Base-by-base conservation (phyloP, 2,113 vertebrate species). In the Ophiodon elongatus region DNA sequence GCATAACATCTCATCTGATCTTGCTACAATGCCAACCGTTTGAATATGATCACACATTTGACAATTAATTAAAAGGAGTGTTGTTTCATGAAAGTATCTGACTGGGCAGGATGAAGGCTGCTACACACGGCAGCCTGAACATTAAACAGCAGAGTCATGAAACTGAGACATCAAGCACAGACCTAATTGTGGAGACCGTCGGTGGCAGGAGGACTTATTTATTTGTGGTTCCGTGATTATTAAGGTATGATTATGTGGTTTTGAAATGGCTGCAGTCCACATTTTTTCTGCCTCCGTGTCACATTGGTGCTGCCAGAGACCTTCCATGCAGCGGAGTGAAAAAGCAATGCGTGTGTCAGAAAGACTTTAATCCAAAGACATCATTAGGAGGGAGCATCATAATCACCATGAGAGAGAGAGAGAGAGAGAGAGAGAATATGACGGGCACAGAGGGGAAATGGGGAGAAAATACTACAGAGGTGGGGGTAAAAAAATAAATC, bases 331-430 rank as follows among this genome's bases (percentile, higher is more conserved):
- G 65, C 56, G 21, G 35, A 70, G 13, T 15, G 79, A 56, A 63
- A 43, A 47, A 8, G 3, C 23, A 19, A 1, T 33, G 3, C 6
- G 25, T 0, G 1, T 15, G 2, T 41, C 56, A 63, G 50, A 59
- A 21, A 76, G 60, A 67, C 19, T 75, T 70, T 21, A 54, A 79
- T 73, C 54, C 33, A 54, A 21, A 79, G 63, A 13, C 76, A 72
- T 81, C 45, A 68, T 70, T 67, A 68, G 21, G n/a, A 7, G 37
- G 54, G 79, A 77, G 79, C 23, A 14, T 80, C 63, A 31, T 77
- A 52, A 83, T 83, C 73, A 59, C 14, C 2, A 14, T 10, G 35
- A 31, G 5, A 65, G 39, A 21, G 27, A 17, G 47, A 14, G 52
- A 39, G 37, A 39, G 29, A 64, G 45, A 29, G 25, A 13, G 50